Percentiles rank a stretch among this genome's conserved stretches.
Conservation (phyloP, 1,140 invertebrate species). For the Gyrodactylus bullatarudis region DNA sequence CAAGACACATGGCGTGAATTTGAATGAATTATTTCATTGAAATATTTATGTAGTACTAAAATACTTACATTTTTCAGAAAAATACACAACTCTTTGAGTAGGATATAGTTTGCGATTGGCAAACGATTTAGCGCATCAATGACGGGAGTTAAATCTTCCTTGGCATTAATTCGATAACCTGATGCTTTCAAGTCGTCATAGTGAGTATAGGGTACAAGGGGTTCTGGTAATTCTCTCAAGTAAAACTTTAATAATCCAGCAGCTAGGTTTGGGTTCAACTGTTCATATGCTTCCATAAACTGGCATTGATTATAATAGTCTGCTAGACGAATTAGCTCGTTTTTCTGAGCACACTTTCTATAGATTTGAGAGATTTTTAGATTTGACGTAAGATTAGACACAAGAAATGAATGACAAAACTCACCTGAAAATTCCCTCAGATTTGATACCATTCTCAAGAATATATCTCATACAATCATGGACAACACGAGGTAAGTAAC, state of each 20-base stretch:
- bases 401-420: background rate
- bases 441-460: background rate
- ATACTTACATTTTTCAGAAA: background rate
- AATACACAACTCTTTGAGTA: constrained; percentile 1
- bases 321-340: background rate
- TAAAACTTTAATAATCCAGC: background rate
- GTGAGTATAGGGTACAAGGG: background rate
- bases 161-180: constrained; percentile 3
- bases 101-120: background rate
- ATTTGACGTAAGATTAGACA: background rate
- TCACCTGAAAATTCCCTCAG: constrained; percentile 2
- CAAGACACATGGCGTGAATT: no score
- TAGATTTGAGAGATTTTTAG: background rate
- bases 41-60: no score
- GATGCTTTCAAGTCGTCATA: constrained; percentile 1
- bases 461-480: constrained; percentile 1
- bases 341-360: background rate
- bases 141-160: background rate
- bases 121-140: background rate
- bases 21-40: no score
- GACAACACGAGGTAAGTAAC: background rate
- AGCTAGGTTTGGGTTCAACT: background rate
- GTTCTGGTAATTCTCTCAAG: constrained; percentile 2
- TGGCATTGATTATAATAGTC: background rate
- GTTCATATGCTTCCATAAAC: background rate